Evolutionary conservation across 1,140 invertebrate species (phyloP), one percentile per base, ranked within the genome.

Genomic region (Himalopsyche phryganea): DNA sequence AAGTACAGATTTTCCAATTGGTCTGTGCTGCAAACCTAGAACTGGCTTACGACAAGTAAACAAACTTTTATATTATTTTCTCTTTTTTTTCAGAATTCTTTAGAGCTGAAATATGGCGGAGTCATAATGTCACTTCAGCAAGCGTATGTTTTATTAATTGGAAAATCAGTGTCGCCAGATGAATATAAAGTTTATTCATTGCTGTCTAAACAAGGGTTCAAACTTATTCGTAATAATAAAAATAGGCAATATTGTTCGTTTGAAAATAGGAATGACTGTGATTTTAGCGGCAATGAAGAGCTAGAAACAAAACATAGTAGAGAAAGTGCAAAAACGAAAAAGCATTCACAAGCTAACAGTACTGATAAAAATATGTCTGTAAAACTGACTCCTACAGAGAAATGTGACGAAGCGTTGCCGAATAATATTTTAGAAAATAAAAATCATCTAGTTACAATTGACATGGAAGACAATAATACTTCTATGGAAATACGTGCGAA

Each of bases 111-210:
- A 60, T 80, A 77, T 69, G 78, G 80, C 66, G 74, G 74, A 51
- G 68, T 84, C 6, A 69, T 76, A 60, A 70, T 84, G 2, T 84
- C 82, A 41, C 66, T 86, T 28, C 81, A 86, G 69, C 81, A 84
- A 72, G 81, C 81, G 3, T 85, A 84, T 61, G 68, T 71, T 47
- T 67, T 85, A 58, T 67, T 85, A 14, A 69, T 85, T 7, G 66
- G 69, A 54, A 70, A 73, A 40, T 69, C 70, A 41, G 71, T 78
- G 20, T 71, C 75, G 17, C 55, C 83, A 10, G 67, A 76, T 10
- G 77, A 84, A 67, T 86, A 84, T 60, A 80, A 81, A 72, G 82
- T 84, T 2, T 86, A 81, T 69, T 76, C 80, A 50, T 79, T 82
- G 42, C 70, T 85, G n/a, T 74, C 78, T 45, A 77, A 78, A 63